These are phyloP conservation scores for Malthinus seriepunctatus DNA, from an alignment of 2,888 invertebrate genomes.

Conservation along the genomic window DNA sequence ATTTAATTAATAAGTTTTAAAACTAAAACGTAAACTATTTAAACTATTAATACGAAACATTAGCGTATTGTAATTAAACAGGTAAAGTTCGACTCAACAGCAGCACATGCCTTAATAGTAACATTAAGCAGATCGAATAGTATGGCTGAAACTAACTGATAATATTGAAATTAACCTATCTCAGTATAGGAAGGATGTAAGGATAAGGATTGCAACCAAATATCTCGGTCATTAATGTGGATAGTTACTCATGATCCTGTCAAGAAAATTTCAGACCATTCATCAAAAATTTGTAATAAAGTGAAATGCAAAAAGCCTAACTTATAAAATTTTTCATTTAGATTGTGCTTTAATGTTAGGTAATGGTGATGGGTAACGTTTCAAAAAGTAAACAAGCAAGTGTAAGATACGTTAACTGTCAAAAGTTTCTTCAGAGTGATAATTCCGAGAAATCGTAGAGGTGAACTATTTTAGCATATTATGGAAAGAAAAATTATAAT, in stretches of 20 bases:
- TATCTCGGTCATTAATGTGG: slow-evolving; percentile 21
- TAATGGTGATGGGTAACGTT: slow-evolving; percentile 8
- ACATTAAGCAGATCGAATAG: slow-evolving; percentile 7
- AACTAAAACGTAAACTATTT: too few species aligned
- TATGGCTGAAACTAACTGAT: slow-evolving; percentile 15
- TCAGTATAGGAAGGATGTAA: slow-evolving; percentile 16
- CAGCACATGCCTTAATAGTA: not conserved
- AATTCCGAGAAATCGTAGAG: too few species aligned
- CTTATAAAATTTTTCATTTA: slow-evolving; percentile 18
- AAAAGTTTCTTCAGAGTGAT: too few species aligned
- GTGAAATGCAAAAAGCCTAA: slow-evolving; percentile 9
- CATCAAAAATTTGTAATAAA: slow-evolving; percentile 17
- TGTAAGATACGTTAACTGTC: too few species aligned
- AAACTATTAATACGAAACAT: too few species aligned
- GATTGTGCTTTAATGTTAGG: slow-evolving; percentile 7
- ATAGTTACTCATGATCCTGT: slow-evolving; percentile 19
- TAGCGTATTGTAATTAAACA: too few species aligned
- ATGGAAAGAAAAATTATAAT: too few species aligned
- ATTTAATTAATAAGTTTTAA: too few species aligned
- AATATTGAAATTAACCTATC: slow-evolving; percentile 24
- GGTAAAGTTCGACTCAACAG: too few species aligned
- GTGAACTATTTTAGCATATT: too few species aligned
- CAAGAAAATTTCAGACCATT: slow-evolving; percentile 19
- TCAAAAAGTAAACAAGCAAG: slow-evolving; percentile 9
- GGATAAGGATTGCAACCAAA: slow-evolving; percentile 21